Evolutionary conservation across 2,797 vertebrate genomes (phyloP).

Genomic region (Acanthopagrus latus): DNA sequence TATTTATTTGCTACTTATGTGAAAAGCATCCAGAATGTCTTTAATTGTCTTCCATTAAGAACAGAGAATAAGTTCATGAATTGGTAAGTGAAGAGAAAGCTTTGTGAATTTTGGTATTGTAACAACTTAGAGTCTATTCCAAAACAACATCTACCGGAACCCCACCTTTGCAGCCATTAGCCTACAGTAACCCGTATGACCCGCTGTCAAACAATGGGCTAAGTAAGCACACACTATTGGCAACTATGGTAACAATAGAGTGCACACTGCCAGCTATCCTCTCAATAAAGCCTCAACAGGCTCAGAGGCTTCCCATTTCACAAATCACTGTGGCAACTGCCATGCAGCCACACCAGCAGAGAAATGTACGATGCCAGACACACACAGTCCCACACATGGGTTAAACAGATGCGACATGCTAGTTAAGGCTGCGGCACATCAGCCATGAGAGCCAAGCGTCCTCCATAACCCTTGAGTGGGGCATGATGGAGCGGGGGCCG

Average conservation of each 20-base stretch:
- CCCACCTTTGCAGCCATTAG: not conserved
- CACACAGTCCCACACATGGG: constrained; percentile 36
- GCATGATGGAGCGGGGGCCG: constrained; percentile 15
- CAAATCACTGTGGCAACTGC: constrained; percentile 58
- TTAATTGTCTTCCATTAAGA: not conserved
- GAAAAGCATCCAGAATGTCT: not conserved
- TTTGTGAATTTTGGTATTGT: not conserved
- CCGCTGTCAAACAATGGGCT: constrained; percentile 31
- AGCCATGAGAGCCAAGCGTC: constrained; percentile 31
- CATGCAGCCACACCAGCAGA: constrained; percentile 30
- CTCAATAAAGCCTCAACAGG: constrained; percentile 64
- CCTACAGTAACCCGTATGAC: constrained; percentile 46
- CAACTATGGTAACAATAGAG: constrained; percentile 64
- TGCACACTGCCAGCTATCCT: constrained; percentile 41
- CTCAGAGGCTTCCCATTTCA: constrained; percentile 57
- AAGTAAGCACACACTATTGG: constrained; percentile 44
- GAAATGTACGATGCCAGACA: constrained; percentile 27
- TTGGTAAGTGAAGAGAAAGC: not conserved
- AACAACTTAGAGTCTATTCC: not conserved
- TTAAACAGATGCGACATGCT: constrained; percentile 59
- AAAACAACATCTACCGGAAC: not conserved
- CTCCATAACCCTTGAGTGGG: constrained; percentile 35
- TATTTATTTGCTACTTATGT: not conserved
- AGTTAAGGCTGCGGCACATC: constrained; percentile 47
- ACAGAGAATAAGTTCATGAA: not conserved